Conservation (phyloP, 2,113 vertebrate species). For the Sterrhoptilus dennistouni region DNA sequence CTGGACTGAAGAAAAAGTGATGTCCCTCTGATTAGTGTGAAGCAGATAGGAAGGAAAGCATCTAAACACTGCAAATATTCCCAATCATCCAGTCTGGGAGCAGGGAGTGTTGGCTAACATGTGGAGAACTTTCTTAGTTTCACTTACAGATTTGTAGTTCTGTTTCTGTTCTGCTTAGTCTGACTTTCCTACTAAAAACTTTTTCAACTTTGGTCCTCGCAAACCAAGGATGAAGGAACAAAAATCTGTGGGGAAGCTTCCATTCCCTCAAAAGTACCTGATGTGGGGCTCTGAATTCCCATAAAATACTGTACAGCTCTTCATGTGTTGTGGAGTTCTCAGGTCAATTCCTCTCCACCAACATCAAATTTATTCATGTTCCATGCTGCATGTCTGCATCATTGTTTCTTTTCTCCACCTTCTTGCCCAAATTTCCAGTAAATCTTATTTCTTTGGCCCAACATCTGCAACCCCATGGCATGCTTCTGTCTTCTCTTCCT, state of each 20-base stretch:
- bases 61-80: background rate
- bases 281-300: background rate
- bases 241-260: background rate
- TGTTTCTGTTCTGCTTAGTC: background rate
- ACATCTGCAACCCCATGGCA: conserved; percentile 21
- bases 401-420: background rate
- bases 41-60: background rate
- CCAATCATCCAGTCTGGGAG: background rate
- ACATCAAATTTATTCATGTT: background rate
- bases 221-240: background rate
- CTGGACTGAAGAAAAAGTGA: background rate
- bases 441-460: background rate
- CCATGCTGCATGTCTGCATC: conserved; percentile 50
- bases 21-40: background rate
- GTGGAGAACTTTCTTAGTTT: background rate
- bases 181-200: background rate
- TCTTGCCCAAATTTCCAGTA: background rate
- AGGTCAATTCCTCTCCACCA: background rate
- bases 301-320: background rate
- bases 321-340: background rate
- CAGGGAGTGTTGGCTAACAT: background rate
- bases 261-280: background rate
- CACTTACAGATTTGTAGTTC: background rate
- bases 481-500: conserved; percentile 2
- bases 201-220: background rate